These are phyloP conservation scores for Thripadectes ignobilis DNA, from an alignment of 2,797 vertebrate species.

Conservation along the genomic window DNA sequence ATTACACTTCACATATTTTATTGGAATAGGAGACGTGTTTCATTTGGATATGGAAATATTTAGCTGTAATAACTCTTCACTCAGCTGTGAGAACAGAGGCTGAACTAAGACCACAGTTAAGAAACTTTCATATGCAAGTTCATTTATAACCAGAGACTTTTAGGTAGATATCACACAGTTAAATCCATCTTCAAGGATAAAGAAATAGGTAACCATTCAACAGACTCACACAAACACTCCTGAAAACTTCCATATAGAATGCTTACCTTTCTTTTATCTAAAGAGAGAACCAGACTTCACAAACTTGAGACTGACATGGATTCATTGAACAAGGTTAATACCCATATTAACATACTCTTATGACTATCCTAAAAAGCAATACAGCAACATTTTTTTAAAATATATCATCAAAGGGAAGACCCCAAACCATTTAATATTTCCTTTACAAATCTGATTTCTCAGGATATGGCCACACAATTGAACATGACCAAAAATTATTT, in stretches of 20 bases:
- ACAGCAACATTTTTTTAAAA: background rate
- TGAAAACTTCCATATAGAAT: background rate
- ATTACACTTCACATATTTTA: constrained; percentile 41
- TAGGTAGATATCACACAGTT: background rate
- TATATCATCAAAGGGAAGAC: background rate
- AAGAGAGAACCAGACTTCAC: background rate
- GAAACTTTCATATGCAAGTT: background rate
- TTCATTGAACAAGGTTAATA: background rate
- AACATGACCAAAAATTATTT: background rate
- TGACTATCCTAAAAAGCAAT: background rate
- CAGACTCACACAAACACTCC: background rate
- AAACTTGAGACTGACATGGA: background rate
- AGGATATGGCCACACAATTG: background rate
- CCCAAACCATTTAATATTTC: background rate
- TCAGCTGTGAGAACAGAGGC: constrained; percentile 34
- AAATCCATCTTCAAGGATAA: background rate
- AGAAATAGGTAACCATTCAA: background rate
- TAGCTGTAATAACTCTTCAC: constrained; percentile 29
- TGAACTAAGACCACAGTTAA: constrained; percentile 30
- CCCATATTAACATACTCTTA: background rate
- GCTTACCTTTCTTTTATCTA: background rate
- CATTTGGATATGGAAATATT: constrained; percentile 48
- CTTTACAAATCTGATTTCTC: background rate
- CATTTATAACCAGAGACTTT: background rate
- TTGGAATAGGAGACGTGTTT: background rate